Evolutionary conservation across 1,140 invertebrate species (phyloP).

Genomic region (Sinonovacula constricta): DNA sequence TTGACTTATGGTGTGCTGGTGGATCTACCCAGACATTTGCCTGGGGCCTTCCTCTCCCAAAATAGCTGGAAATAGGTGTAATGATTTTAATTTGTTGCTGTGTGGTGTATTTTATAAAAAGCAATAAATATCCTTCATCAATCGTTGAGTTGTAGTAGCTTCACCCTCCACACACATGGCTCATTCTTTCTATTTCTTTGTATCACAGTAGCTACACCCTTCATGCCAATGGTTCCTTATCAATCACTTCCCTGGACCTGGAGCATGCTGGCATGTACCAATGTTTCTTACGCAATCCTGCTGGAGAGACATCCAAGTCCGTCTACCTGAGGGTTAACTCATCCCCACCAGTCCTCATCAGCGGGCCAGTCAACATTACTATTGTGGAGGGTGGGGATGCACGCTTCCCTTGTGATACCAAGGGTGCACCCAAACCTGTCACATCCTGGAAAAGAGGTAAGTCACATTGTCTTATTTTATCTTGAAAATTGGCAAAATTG

Average conservation of each 20-base stretch:
- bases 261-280: slow-evolving; percentile 97
- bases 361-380: slow-evolving; percentile 89
- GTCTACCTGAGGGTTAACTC: slow-evolving; percentile 88
- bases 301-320: slow-evolving; percentile 91
- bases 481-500: too few relatives aligned
- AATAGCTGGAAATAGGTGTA: too few relatives aligned
- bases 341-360: slow-evolving; percentile 65
- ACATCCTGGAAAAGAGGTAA: slow-evolving; percentile 87
- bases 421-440: slow-evolving; percentile 92
- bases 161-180: too few relatives aligned
- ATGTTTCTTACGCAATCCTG: slow-evolving; percentile 88
- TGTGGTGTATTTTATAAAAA: too few relatives aligned
- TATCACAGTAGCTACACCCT: slow-evolving; percentile 56
- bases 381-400: slow-evolving; percentile 95
- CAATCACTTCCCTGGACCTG: slow-evolving; percentile 88
- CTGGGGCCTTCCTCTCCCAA: too few relatives aligned
- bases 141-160: too few relatives aligned
- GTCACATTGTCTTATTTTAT: too few relatives aligned
- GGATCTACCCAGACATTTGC: too few relatives aligned
- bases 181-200: not conserved
- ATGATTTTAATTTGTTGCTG: too few relatives aligned
- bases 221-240: slow-evolving; percentile 66
- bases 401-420: slow-evolving; percentile 89
- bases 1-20: too few relatives aligned
- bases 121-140: too few relatives aligned